These are phyloP conservation scores for Eupleurogrammus muticus DNA, from an alignment of 2,797 vertebrate species.

Conservation along the genomic window DNA sequence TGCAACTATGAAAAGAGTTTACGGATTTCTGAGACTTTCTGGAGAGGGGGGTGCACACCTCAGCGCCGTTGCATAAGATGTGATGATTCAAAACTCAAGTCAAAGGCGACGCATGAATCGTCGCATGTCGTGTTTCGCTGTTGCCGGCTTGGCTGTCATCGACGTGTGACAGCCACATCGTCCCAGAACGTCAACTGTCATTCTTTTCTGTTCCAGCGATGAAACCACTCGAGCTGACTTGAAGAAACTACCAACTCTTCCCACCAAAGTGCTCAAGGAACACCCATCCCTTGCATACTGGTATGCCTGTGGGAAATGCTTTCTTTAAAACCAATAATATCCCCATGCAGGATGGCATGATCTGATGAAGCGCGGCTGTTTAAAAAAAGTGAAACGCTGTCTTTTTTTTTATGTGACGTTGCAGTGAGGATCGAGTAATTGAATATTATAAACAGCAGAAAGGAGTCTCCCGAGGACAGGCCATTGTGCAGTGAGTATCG, in stretches of 20 bases:
- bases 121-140: neutral
- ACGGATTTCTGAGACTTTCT: too few species aligned
- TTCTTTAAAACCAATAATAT: neutral
- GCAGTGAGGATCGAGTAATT: constrained; percentile 96
- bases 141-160: neutral
- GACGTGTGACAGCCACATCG: neutral
- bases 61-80: neutral
- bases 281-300: constrained; percentile 97
- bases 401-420: constrained; percentile 60
- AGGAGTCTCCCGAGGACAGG: constrained; percentile 94
- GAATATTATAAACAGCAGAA: constrained; percentile 92
- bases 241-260: constrained; percentile 93
- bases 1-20: too few species aligned
- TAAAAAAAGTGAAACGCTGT: constrained; percentile 4
- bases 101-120: neutral
- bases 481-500: constrained; percentile 95
- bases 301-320: constrained; percentile 71
- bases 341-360: neutral
- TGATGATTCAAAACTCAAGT: neutral
- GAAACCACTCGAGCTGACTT: constrained; percentile 89
- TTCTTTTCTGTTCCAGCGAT: constrained; percentile 64
- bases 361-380: neutral
- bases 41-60: too few species aligned
- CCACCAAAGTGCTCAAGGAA: constrained; percentile 96
- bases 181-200: neutral